Base-by-base conservation (phyloP, 2,888 invertebrate genomes). In the Cerastoderma edule region DNA sequence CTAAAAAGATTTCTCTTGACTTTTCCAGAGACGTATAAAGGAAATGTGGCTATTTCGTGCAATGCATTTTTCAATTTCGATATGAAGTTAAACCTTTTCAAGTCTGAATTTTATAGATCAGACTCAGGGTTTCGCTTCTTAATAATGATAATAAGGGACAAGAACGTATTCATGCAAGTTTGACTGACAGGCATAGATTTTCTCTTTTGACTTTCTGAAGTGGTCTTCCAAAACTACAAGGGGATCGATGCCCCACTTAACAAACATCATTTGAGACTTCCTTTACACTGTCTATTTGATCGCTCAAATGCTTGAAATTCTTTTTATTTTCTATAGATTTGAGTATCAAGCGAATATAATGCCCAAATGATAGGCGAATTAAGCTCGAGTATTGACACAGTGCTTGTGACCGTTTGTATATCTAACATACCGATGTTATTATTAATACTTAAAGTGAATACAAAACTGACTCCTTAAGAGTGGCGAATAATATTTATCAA, bases 371-470 rank as follows among this genome's bases (percentile, higher is more conserved):
- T 10, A 57, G 57, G n/a, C 32, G 33, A 57, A 19, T 32, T 32
- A 57, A 57, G 28, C 33, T 57, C n/a, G 57, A 57, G 57, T 57
- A 32, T 57, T 57, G 57, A 57, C 57, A 28, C 33, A 57, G 16
- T 8, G 32, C 33, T 32, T 32, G 28, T 10, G 19, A 32, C n/a
- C 57, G n/a, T 57, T 57, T 57, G 57, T 32, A 57, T 60, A 60
- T 39, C 60, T 60, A n/a, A 27, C 60, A 60, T 39, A n/a, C 22
- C 60, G 0, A 24, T 16, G 4, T 33, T 39, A 60, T 60, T 60
- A 60, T 60, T 39, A 22, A 60, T 24, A 33, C 35, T 57, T 19
- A n/a, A 56, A n/a, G n/a, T 30, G 13, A 16, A 28, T 19, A 32
- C 33, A 32, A 57, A 30, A 57, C 57, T 32, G 33, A 32, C 57